Percentiles rank a stretch among this genome's conserved stretches.
phyloP scores from a whole-genome alignment of 2,888 invertebrate genomes.

The Euproctis similis region DNA sequence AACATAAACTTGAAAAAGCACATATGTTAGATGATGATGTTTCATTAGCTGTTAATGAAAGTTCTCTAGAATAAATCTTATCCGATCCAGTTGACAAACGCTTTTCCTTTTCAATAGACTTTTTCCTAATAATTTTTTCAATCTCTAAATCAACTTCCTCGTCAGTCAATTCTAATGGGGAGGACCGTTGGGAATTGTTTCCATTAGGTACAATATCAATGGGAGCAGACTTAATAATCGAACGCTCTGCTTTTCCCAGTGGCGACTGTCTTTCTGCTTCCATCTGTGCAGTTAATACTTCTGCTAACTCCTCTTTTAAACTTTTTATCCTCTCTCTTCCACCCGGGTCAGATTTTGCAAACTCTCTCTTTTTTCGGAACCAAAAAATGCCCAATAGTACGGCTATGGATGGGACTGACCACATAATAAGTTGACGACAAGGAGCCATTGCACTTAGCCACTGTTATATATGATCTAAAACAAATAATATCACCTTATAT shows the following conservation, averaged over 20 bases:
- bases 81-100: constrained; percentile 46
- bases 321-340: constrained; percentile 74
- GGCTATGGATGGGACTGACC: constrained; percentile 87
- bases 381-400: constrained; percentile 86
- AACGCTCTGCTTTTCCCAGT: constrained; percentile 53
- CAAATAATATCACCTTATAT: constrained; percentile 38
- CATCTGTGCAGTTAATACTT: constrained; percentile 56
- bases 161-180: constrained; percentile 77
- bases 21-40: constrained; percentile 26
- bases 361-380: constrained; percentile 87
- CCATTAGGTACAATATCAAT: constrained; percentile 79
- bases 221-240: constrained; percentile 79
- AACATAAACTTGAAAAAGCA: constrained; percentile 28
- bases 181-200: constrained; percentile 68
- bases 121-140: constrained; percentile 77
- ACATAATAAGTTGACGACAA: constrained; percentile 84
- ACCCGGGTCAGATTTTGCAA: constrained; percentile 84
- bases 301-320: constrained; percentile 66
- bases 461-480: constrained; percentile 77
- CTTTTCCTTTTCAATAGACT: constrained; percentile 63
- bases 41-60: constrained; percentile 36
- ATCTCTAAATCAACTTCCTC: constrained; percentile 82
- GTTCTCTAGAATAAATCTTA: constrained; percentile 28
- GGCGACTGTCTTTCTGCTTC: constrained; percentile 60
- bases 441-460: constrained; percentile 86